Percentiles rank a stretch among this genome's conserved stretches.
Evolutionary conservation across 2,888 invertebrate genomes (phyloP).

Genomic region (Drosophila longiperda): DNA sequence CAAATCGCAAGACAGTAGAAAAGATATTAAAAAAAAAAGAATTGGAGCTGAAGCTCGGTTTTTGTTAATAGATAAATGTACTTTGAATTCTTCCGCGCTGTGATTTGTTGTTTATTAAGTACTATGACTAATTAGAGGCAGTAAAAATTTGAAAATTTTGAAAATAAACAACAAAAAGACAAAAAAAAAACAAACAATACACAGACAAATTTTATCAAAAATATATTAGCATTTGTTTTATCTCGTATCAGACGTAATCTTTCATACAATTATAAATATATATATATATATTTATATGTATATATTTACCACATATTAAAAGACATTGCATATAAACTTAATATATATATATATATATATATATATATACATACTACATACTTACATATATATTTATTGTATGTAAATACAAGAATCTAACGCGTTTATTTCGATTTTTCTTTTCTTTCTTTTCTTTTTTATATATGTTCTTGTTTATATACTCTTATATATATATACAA

Average conservation of each 20-base stretch:
- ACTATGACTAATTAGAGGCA: constrained; percentile 30
- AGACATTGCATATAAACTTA: constrained; percentile 30
- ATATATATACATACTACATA: constrained; percentile 28
- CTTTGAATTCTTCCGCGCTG: constrained; percentile 28
- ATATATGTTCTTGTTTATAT: constrained; percentile 82
- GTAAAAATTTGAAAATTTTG: constrained; percentile 30
- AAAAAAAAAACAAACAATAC: constrained; percentile 33
- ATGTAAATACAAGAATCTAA: constrained; percentile 83
- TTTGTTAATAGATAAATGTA: constrained; percentile 26
- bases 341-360: constrained; percentile 37
- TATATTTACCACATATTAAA: constrained; percentile 26
- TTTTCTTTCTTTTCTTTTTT: constrained; percentile 84
- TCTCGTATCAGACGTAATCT: constrained; percentile 43
- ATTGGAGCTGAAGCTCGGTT: constrained; percentile 19
- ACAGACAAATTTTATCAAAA: constrained; percentile 16
- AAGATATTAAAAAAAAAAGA: constrained; percentile 11
- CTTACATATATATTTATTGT: constrained; percentile 63
- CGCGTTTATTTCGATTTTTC: constrained; percentile 85
- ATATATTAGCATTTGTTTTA: constrained; percentile 44
- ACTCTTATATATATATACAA: constrained; percentile 58
- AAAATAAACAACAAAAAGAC: constrained; percentile 12
- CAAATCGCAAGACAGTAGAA: constrained; percentile 76
- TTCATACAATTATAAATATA: constrained; percentile 35
- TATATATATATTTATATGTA: constrained; percentile 40
- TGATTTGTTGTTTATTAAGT: constrained; percentile 24